A percentile compares a stretch with the other conserved stretches of the same genome.
Conservation (phyloP, 2,113 vertebrate genomes). For the Callocephalon fimbriatum region DNA sequence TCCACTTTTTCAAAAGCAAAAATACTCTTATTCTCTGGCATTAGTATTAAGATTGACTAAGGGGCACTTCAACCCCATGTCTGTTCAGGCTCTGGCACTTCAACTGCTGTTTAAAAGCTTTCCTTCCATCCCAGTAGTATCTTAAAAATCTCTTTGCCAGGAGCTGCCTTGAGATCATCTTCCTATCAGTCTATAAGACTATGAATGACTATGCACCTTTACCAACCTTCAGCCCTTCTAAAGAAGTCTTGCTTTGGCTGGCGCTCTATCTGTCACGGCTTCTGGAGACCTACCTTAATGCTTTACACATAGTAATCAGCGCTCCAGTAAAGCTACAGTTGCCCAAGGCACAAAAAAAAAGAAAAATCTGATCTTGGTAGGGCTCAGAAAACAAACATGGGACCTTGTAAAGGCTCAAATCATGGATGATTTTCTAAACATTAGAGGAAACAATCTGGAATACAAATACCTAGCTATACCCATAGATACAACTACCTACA, state of each 20-base stretch:
- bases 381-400: neutral
- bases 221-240: neutral
- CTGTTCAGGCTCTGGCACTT: neutral
- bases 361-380: neutral
- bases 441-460: neutral
- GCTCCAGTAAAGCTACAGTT: neutral
- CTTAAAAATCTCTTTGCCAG: neutral
- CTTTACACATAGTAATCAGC: neutral
- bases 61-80: neutral
- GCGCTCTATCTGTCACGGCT: neutral
- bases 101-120: neutral
- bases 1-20: neutral
- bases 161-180: neutral
- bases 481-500: neutral
- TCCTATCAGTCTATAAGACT: neutral
- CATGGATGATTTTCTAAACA: neutral
- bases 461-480: neutral
- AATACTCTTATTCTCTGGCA: neutral
- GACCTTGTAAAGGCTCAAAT: neutral
- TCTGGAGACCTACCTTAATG: neutral
- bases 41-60: neutral
- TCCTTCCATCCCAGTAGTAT: neutral
- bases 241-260: neutral
- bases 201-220: neutral
- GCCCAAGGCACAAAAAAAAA: neutral